phyloP scores from a whole-genome alignment of 2,888 invertebrate genomes.

The Leptothorax acervorum region DNA sequence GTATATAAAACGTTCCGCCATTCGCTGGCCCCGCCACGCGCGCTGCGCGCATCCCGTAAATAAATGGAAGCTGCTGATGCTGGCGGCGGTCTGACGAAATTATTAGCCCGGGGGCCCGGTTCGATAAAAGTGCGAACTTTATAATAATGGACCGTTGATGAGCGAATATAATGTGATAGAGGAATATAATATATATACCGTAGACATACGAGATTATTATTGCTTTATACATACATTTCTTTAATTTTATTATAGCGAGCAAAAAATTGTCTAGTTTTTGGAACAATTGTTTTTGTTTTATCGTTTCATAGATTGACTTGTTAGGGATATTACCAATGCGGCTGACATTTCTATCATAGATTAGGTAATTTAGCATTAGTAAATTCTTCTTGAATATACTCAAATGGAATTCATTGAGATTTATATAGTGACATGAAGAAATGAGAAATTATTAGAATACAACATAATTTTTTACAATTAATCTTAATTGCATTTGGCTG shows the following conservation, averaged over 20 bases:
- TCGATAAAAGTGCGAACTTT: conserved; percentile 26
- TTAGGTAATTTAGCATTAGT: not conserved
- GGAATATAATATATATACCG: not conserved
- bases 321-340: not conserved
- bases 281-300: not conserved
- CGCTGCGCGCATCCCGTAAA: conserved; percentile 36
- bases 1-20: conserved; percentile 54
- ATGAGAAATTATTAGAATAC: not conserved
- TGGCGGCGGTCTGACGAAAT: conserved; percentile 10
- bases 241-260: not conserved
- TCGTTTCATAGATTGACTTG: not conserved
- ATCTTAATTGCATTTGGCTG: not conserved
- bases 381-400: not conserved
- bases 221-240: not conserved
- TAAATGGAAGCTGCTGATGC: conserved; percentile 41
- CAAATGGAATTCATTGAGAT: not conserved
- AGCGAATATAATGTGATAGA: not conserved
- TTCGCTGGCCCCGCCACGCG: conserved; percentile 40
- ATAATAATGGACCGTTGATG: not conserved
- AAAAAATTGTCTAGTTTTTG: not conserved
- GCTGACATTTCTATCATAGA: not conserved
- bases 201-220: not conserved
- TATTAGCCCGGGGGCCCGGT: conserved; percentile 3
- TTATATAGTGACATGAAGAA: not conserved
- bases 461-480: not conserved